A percentile compares a stretch with the other conserved stretches of the same genome.
Evolutionary conservation across 1,140 invertebrate genomes (phyloP).

Genomic region (Drosophila tani): DNA sequence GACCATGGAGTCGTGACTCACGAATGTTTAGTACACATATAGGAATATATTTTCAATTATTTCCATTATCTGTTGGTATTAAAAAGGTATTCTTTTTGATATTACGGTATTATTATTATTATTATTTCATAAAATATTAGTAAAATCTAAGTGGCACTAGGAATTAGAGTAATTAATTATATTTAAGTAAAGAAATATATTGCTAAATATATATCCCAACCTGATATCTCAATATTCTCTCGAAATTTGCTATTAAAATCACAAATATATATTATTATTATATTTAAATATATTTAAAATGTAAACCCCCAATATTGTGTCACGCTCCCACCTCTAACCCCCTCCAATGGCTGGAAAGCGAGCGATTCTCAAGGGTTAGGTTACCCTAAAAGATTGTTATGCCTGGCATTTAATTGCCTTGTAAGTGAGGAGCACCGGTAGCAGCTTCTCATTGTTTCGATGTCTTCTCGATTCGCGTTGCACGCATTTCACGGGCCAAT

Average conservation of each 20-base stretch:
- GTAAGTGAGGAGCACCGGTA: slow-evolving; percentile 77
- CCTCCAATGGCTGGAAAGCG: slow-evolving; percentile 28
- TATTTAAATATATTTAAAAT: not conserved
- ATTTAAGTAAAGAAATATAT: not conserved
- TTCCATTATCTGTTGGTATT: no score
- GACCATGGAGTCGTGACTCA: no score
- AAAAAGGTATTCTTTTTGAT: no score
- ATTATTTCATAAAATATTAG: no score
- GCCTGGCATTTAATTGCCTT: slow-evolving; percentile 83
- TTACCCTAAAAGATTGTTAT: slow-evolving; percentile 76
- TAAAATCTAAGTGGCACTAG: not conserved
- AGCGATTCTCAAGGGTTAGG: slow-evolving; percentile 65
- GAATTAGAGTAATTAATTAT: not conserved
- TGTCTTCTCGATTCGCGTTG: slow-evolving; percentile 71
- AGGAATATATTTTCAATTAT: not conserved
- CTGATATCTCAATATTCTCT: not conserved
- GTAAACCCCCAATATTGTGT: not conserved
- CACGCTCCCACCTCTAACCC: slow-evolving; percentile 14
- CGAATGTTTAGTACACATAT: no score
- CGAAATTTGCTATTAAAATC: no score
- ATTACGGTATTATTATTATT: no score
- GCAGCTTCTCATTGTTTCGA: slow-evolving; percentile 74
- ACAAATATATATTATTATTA: no score
- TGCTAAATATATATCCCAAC: not conserved
- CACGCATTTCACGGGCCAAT: slow-evolving; percentile 70